These are phyloP conservation scores for Serinus canaria DNA, from an alignment of 2,113 vertebrate species.

Conservation along the genomic window DNA sequence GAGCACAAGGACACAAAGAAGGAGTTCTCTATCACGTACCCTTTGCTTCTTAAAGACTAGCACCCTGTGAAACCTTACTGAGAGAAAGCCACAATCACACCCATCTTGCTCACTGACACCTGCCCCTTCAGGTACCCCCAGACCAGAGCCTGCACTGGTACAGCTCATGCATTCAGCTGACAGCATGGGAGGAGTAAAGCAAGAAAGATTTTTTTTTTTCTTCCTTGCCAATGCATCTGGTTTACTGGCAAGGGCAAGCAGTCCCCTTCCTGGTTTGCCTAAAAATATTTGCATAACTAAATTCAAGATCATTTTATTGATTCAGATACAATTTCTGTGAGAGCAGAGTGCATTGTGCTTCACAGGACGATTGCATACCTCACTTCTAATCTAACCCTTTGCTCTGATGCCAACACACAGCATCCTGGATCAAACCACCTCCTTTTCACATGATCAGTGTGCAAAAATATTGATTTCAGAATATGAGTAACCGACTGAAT, in stretches of 20 bases:
- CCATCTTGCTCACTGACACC: not conserved
- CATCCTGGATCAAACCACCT: not conserved
- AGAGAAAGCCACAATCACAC: not conserved
- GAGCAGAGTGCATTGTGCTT: not conserved
- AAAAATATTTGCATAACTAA: constrained; percentile 1
- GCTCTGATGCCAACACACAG: not conserved
- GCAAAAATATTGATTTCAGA: not conserved
- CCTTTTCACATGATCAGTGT: not conserved
- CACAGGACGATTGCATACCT: not conserved
- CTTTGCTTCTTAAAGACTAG: not conserved
- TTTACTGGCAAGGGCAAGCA: constrained; percentile 19
- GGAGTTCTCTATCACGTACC: not conserved
- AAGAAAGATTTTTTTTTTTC: not conserved
- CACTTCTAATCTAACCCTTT: not conserved
- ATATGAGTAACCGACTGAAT: not conserved
- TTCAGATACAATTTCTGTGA: not conserved
- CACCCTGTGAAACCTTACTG: not conserved
- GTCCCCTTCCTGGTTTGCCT: not conserved
- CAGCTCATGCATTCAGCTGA: not conserved
- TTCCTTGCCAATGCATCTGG: not conserved
- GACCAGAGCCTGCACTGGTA: not conserved
- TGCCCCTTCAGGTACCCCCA: not conserved
- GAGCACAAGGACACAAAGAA: not conserved
- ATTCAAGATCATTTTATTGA: constrained; percentile 8
- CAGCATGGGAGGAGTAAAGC: not conserved